These are phyloP conservation scores for Oostethus manadensis DNA, from an alignment of 2,113 vertebrate species.

Conservation along the genomic window DNA sequence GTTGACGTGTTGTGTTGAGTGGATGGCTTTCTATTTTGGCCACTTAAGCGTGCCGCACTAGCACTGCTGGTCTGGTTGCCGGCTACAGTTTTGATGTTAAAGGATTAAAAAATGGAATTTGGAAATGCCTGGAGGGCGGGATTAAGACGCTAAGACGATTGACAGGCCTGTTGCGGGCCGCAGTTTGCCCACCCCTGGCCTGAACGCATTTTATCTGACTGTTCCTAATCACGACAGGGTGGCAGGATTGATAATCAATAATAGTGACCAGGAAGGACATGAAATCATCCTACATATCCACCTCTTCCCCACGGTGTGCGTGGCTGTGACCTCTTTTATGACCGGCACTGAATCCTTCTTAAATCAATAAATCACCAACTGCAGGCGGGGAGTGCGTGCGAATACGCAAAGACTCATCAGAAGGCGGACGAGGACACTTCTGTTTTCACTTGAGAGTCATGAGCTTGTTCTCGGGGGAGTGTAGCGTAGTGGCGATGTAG, in stretches of 20 bases:
- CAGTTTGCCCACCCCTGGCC: no score
- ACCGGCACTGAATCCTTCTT: not conserved
- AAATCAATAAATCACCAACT: slow-evolving; percentile 1
- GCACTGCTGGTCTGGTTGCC: no score
- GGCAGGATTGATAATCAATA: not conserved
- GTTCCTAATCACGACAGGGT: not conserved
- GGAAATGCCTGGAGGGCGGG: no score
- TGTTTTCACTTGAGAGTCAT: not conserved
- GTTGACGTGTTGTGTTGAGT: no score
- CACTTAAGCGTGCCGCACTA: no score
- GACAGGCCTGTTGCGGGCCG: no score
- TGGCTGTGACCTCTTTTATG: not conserved
- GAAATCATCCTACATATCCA: not conserved
- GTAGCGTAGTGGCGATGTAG: not conserved
- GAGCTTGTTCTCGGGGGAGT: not conserved
- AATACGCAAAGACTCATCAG: not conserved
- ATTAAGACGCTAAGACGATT: no score
- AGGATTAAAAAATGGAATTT: no score
- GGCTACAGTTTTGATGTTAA: no score
- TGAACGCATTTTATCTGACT: not conserved
- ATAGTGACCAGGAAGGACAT: not conserved
- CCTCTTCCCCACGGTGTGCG: not conserved
- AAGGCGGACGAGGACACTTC: not conserved
- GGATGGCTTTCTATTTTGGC: no score
- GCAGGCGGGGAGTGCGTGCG: not conserved